Conservation (phyloP, 2,888 invertebrate species). For the Amiota communis region DNA sequence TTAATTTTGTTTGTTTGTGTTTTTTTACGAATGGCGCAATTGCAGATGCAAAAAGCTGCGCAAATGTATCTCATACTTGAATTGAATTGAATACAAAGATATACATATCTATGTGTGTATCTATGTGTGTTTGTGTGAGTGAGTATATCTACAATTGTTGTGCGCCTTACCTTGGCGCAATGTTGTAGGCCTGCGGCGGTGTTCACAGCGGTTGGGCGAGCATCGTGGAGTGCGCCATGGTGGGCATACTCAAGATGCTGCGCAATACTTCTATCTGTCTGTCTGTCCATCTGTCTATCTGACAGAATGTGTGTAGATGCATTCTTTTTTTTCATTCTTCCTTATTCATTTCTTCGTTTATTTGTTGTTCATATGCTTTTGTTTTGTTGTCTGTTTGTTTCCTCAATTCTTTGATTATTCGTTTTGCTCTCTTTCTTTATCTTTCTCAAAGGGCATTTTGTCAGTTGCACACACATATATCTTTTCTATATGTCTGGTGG, state of each 20-base stretch:
- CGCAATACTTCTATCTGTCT: conserved; percentile 9
- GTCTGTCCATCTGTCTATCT: conserved; percentile 29
- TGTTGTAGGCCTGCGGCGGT: neutral
- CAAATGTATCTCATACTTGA: conserved; percentile 19
- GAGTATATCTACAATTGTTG: neutral
- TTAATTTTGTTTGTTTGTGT: neutral
- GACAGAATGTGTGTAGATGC: conserved; percentile 28
- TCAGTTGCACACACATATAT: neutral
- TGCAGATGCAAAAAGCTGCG: conserved; percentile 41
- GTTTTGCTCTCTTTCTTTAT: neutral
- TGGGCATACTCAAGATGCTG: conserved; percentile 5
- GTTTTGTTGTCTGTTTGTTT: neutral
- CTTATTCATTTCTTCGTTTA: neutral
- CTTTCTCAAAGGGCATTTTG: conserved; percentile 3
- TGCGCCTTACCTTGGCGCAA: conserved; percentile 15
- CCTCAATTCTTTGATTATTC: neutral
- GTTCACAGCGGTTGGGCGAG: neutral
- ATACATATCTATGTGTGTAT: conserved; percentile 17
- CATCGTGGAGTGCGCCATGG: neutral
- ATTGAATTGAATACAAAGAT: conserved; percentile 23
- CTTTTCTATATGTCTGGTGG: neutral
- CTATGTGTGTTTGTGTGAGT: conserved; percentile 27
- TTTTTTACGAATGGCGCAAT: conserved; percentile 48
- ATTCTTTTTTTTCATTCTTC: neutral
- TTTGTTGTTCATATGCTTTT: conserved; percentile 1